Evolutionary conservation across 2,888 invertebrate species (phyloP), one percentile per base, ranked within the genome.

Genomic region (Branchellion lobata): DNA sequence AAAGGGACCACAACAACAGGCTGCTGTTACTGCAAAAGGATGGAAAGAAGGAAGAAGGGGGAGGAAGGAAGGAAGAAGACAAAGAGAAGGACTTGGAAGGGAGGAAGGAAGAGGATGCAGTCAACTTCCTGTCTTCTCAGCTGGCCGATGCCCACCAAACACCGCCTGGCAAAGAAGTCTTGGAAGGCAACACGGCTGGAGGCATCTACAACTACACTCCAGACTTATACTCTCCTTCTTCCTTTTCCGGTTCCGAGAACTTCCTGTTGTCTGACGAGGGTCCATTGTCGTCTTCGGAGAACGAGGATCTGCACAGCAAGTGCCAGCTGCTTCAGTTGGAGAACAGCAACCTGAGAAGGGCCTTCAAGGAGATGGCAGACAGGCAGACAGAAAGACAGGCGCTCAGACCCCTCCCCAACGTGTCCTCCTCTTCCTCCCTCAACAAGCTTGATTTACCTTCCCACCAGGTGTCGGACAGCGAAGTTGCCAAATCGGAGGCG

Each of bases 201-300:
- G 40, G 40, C 40, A 14, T 40, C 40, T 79, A 51, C 40, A 79
- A 74, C 40, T 79, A 51, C 40, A 79, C 79, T 40, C 79, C 79
- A 0, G 79, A 57, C 8, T 47, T 81, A 11, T 31, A 79, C 8
- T 81, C 81, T 14, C 81, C 81, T 1, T 29, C 75, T 36, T 79
- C 79, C 14, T 47, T 18, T 34, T 79, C 79, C 1, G 79, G 79
- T 3, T 78, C 80, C n/a, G 73, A 81, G 29, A 81, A 72, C 36
- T 53, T 77, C 40, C 61, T 78, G 21, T 5, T 40, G 68, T 81
- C 81, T 24, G 81, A 81, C 29, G 81, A 81, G 33, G 79, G 79
- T 3, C 31, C 29, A 18, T 33, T 14, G 47, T 79, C 79, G 29
- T 71, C 73, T 57, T 79, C 51, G 53, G 81, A 81, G n/a, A 75